Base-by-base conservation (phyloP, 2,113 vertebrate species). In the Lamprologus sp. region DNA sequence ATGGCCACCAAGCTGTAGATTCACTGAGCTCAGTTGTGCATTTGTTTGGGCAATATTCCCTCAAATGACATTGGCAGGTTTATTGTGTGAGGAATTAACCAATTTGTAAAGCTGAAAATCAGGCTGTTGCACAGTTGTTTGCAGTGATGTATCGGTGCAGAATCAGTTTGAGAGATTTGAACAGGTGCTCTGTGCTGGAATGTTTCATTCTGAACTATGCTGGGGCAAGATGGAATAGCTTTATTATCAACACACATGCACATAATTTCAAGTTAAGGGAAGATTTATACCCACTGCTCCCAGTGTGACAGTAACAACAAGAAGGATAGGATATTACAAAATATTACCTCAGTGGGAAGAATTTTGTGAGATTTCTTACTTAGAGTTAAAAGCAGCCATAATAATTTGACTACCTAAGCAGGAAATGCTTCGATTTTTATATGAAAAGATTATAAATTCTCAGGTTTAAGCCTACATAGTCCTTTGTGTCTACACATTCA, bases 1-100 rank as follows among this genome's bases (percentile, higher is more conserved):
- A 95, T 94, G 94, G 93, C 88, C 89, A 89, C 92, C 90, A 93
- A 93, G 93, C 93, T 95, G 92, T 90, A 94, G 89, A 94, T 91
- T 87, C 91, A 90, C 88, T 84, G 88, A 89, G 91, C 88, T 88
- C 14, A 47, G 90, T 87, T 82, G 86, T 93, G 90, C 92, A 90
- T 95, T 93, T 94, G 88, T 94, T 93, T 90, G 85, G 90, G 88
- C 86, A 91, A 87, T 42, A 91, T 90, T 83, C 75, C 82, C 82
- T 90, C 84, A 87, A 82, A 92, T 84, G 75, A 84, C 87, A 91
- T 87, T 90, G 89, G 87, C 90, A 84, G 75, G 83, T 83, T 93
- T 92, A 83, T 89, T 83, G 79, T 88, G 79, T 87, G 84, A 92
- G 84, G 89, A 87, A 93, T 91, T 84, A 93, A 90, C 88, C 83